These are phyloP conservation scores for Tribolium madens DNA, from an alignment of 1,140 invertebrate genomes.

Conservation along the genomic window DNA sequence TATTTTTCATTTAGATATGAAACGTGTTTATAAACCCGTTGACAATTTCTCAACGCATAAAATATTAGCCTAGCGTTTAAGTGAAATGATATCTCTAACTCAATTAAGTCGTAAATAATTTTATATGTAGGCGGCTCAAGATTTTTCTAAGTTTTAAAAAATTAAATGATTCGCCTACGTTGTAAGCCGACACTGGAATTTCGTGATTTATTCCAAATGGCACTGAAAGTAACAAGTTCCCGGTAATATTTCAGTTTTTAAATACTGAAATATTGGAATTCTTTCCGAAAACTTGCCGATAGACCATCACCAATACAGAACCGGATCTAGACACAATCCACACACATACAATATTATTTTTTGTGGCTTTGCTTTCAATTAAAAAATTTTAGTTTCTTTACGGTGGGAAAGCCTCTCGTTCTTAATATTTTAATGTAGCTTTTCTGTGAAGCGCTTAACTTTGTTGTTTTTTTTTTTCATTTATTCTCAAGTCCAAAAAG, in stretches of 20 bases:
- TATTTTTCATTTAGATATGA: slow-evolving; percentile 18
- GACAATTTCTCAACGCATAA: slow-evolving; percentile 23
- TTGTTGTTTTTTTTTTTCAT: neutral
- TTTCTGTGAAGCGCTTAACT: neutral
- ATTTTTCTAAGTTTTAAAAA: slow-evolving; percentile 12
- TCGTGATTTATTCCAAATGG: slow-evolving; percentile 11
- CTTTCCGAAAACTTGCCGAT: neutral
- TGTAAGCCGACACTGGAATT: slow-evolving; percentile 16
- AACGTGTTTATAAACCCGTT: slow-evolving; percentile 20
- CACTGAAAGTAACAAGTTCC: neutral
- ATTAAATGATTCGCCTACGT: slow-evolving; percentile 12
- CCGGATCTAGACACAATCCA: too few relatives aligned
- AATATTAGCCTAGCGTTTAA: slow-evolving; percentile 4
- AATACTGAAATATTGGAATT: neutral
- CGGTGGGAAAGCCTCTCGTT: too few relatives aligned
- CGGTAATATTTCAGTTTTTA: neutral
- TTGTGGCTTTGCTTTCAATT: too few relatives aligned
- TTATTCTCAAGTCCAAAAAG: neutral
- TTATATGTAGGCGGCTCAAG: neutral
- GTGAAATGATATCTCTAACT: slow-evolving; percentile 29
- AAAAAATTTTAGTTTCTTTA: too few relatives aligned
- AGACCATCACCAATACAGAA: too few relatives aligned
- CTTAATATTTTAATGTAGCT: neutral
- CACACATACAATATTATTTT: too few relatives aligned
- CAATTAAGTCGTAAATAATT: slow-evolving; percentile 35